Conservation (phyloP, 1,140 invertebrate species). For the Muscidifurax raptorellus region DNA sequence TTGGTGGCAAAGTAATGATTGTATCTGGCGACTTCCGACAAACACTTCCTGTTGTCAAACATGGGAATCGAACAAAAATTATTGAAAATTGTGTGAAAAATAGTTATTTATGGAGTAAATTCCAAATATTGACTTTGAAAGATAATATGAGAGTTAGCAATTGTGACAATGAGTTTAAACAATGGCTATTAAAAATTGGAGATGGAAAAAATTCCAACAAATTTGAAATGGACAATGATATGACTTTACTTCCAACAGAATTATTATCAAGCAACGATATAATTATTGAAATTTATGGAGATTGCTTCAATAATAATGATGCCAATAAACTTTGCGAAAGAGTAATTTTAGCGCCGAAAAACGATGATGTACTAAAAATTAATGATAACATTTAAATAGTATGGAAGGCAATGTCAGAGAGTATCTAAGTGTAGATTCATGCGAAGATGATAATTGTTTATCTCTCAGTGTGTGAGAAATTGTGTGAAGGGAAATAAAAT, state of each 20-base stretch:
- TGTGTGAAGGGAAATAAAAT: too few species aligned
- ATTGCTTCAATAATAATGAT: too few species aligned
- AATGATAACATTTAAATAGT: too few species aligned
- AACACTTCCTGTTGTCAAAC: neutral
- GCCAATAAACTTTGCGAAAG: too few species aligned
- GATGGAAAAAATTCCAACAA: neutral
- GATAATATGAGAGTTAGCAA: neutral
- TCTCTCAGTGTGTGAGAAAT: too few species aligned
- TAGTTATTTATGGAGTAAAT: constrained; percentile 18
- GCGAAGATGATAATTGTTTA: too few species aligned
- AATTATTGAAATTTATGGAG: too few species aligned
- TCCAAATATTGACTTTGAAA: neutral
- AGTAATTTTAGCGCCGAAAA: too few species aligned
- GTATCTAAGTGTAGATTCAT: too few species aligned
- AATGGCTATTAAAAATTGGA: constrained; percentile 5
- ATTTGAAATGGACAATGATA: neutral
- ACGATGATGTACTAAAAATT: too few species aligned
- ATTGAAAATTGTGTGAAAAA: constrained; percentile 26
- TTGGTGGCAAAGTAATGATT: constrained; percentile 15
- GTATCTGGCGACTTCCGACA: neutral
- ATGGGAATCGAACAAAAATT: neutral
- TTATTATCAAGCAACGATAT: neutral
- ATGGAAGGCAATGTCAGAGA: too few species aligned
- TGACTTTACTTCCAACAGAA: neutral
- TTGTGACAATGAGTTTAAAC: neutral